A percentile compares a stretch with the other conserved stretches of the same genome.
These are phyloP conservation scores for Drosophila ficusphila DNA, from an alignment of 1,140 invertebrate genomes.

Conservation along the genomic window DNA sequence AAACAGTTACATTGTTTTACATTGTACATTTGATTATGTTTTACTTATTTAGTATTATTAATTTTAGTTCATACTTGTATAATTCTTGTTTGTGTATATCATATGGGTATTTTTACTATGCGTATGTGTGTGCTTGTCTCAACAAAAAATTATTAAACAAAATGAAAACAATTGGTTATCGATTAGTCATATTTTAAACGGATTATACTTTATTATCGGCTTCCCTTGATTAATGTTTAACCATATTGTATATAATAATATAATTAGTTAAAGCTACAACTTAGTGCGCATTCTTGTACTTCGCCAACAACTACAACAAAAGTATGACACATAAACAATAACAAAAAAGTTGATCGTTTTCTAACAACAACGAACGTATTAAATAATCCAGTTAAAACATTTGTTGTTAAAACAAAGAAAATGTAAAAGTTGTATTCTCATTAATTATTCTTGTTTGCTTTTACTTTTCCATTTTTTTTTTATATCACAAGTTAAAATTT, in stretches of 20 bases:
- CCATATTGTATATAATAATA: slow-evolving; percentile 32
- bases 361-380: slow-evolving; percentile 37
- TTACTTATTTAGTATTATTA: slow-evolving; percentile 68
- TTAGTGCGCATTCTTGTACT: slow-evolving; percentile 77
- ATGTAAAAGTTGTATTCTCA: slow-evolving; percentile 40
- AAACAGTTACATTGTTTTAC: slow-evolving; percentile 79
- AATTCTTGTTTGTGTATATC: slow-evolving; percentile 43
- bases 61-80: slow-evolving; percentile 54
- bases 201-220: slow-evolving; percentile 1
- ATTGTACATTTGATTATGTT: slow-evolving; percentile 76
- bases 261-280: slow-evolving; percentile 78
- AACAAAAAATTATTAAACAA: slow-evolving; percentile 56
- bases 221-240: slow-evolving; percentile 12
- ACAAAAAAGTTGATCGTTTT: slow-evolving; percentile 46
- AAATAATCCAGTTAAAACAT: slow-evolving; percentile 22
- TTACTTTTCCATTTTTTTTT: slow-evolving; percentile 55
- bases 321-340: slow-evolving; percentile 62
- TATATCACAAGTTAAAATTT: slow-evolving; percentile 84
- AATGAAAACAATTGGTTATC: slow-evolving; percentile 58
- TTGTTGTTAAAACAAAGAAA: slow-evolving; percentile 43
- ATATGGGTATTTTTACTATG: slow-evolving; percentile 49
- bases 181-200: slow-evolving; percentile 23
- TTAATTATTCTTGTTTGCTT: slow-evolving; percentile 26
- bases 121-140: slow-evolving; percentile 44
- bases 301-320: slow-evolving; percentile 69